Evolutionary conservation across 2,113 vertebrate species (phyloP).

Genomic region (Athene cunicularia): DNA sequence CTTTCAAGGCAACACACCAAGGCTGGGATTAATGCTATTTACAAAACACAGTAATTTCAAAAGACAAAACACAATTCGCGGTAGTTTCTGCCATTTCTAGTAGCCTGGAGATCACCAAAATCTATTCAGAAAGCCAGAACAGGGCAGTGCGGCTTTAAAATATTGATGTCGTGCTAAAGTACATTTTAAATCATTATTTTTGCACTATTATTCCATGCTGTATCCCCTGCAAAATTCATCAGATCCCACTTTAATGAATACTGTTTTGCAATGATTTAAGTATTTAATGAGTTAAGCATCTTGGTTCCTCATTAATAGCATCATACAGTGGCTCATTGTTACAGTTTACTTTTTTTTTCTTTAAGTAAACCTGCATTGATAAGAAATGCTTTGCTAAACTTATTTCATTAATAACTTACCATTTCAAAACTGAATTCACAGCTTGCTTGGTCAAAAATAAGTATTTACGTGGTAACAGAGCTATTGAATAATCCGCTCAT

Average conservation of each 20-base stretch:
- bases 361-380: neutral
- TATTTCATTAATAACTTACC: neutral
- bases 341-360: neutral
- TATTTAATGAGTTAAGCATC: neutral
- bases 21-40: neutral
- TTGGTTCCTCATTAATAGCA: neutral
- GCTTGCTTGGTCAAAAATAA: neutral
- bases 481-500: neutral
- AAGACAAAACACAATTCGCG: too few species aligned
- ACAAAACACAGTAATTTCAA: neutral
- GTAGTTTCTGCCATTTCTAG: neutral
- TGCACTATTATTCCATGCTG: neutral
- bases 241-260: neutral
- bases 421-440: neutral
- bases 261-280: neutral
- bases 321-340: neutral
- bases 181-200: neutral
- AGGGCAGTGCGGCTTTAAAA: neutral
- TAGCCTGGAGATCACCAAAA: neutral
- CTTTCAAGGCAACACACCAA: neutral
- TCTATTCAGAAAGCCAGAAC: neutral
- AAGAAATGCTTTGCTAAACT: constrained; percentile 12
- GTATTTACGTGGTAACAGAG: neutral
- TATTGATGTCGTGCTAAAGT: neutral
- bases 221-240: neutral